Percentiles rank a stretch among this genome's conserved stretches.
Evolutionary conservation across 2,113 vertebrate species (phyloP).

Genomic region (Anser cygnoides): DNA sequence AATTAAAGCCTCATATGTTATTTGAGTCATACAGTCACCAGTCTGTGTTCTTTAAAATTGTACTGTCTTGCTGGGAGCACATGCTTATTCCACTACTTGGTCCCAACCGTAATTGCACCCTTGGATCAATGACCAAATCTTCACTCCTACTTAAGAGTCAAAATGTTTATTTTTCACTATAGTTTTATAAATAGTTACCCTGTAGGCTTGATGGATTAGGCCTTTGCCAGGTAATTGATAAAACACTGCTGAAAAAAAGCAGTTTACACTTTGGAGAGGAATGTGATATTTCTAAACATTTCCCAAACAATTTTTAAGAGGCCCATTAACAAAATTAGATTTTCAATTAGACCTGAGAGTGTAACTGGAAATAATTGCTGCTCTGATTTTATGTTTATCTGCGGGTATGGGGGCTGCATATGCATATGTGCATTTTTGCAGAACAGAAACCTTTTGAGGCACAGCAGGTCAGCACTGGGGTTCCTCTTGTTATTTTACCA

Average conservation of each 20-base stretch:
- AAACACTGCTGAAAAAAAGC: background rate
- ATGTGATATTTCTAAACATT: background rate
- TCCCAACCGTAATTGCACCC: background rate
- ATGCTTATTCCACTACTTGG: background rate
- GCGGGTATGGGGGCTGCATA: fast-evolving
- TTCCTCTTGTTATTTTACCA: background rate
- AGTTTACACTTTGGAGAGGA: background rate
- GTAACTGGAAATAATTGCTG: background rate
- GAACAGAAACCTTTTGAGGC: background rate
- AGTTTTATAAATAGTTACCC: background rate
- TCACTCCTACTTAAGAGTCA: background rate
- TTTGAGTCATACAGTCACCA: background rate
- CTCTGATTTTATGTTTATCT: background rate
- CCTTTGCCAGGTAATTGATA: background rate
- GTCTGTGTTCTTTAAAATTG: background rate
- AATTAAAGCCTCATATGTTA: background rate
- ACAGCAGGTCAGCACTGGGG: fast-evolving
- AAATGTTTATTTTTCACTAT: background rate
- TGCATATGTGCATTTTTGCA: background rate
- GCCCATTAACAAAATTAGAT: background rate
- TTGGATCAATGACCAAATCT: background rate
- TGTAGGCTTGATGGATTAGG: background rate
- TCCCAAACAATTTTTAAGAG: background rate
- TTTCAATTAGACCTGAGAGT: background rate
- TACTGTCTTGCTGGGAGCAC: background rate